Base-by-base conservation (phyloP, 2,888 invertebrate genomes). In the Xestia rhomboidea region DNA sequence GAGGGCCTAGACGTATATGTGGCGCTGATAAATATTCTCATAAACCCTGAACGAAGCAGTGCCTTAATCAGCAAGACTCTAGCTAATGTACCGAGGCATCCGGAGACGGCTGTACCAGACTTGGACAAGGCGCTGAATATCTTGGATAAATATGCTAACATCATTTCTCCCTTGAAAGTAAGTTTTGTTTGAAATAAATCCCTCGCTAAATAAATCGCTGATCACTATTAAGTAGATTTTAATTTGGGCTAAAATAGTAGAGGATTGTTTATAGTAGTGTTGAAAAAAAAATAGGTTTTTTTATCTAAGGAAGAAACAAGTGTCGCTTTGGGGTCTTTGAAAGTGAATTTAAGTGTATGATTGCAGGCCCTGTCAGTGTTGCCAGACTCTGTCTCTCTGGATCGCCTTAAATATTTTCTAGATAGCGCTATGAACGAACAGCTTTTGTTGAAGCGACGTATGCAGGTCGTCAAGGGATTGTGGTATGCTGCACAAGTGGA, bases 401-500 rank as follows among this genome's bases (percentile, higher is more conserved):
- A 97, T 54, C 97, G 98, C 72, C 97, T 99, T 77, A 98, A 98
- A 89, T 97, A 97, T 88, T 98, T 99, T 89, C 94, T 99, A 76
- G 98, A 98, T 91, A 97, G 98, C 21, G 98, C 98, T 11, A 92
- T 98, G 41, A 98, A 98, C 81, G 97, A 97, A 41, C 98, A 98
- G 81, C 97, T 99, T n/a, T 97, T 98, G 27, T 97, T 98, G 44
- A 97, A 98, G 88, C 97, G 99, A 80, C 97, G 97, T 71, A 97
- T 97, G 73, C 98, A 99, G 92, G 97, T 99, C 15, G 97, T 98
- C 79, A 98, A 98, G 90, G 98, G 98, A 13, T 96, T 99, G 63
- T 94, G 98, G 34, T 98, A 98, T 90, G 98, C 99, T 0, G 99
- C 99, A 93, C 98, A 98, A 93, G 96, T 98, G 78, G 98, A 99